phyloP scores from a whole-genome alignment of 2,888 invertebrate species.

The Euzetes globulus region DNA sequence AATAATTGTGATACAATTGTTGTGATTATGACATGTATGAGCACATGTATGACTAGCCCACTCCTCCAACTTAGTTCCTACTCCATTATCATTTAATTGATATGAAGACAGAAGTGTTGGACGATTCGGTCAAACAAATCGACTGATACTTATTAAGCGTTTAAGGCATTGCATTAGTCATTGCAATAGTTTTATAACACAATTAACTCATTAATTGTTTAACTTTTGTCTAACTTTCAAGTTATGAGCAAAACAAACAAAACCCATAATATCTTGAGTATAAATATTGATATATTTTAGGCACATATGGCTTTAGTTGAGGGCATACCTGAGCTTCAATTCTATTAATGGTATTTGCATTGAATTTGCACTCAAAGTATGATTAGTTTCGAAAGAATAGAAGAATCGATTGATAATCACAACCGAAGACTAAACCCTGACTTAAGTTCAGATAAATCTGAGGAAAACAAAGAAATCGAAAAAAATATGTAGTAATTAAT shows the following conservation, averaged over 20 bases:
- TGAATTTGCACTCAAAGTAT: background rate
- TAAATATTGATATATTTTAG: slow-evolving; percentile 10
- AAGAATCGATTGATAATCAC: background rate
- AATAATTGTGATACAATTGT: background rate
- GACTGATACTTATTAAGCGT: background rate
- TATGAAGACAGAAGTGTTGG: background rate
- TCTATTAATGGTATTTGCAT: background rate
- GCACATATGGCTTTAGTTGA: slow-evolving; percentile 2
- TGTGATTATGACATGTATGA: background rate
- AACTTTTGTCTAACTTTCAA: background rate
- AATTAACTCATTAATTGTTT: background rate
- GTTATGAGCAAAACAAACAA: slow-evolving; percentile 23
- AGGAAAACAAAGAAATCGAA: background rate
- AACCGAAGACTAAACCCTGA: slow-evolving; percentile 13
- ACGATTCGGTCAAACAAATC: background rate
- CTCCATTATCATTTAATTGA: background rate
- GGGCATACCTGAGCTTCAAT: background rate
- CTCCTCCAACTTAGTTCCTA: slow-evolving; percentile 14
- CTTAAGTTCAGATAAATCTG: background rate
- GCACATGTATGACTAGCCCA: slow-evolving; percentile 23
- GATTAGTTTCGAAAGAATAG: background rate
- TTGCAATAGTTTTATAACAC: background rate
- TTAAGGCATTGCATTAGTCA: background rate
- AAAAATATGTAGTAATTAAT: background rate
- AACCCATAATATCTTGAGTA: slow-evolving; percentile 28